Evolutionary conservation across 1,140 invertebrate genomes (phyloP).

Genomic region (Brachionus sp.): DNA sequence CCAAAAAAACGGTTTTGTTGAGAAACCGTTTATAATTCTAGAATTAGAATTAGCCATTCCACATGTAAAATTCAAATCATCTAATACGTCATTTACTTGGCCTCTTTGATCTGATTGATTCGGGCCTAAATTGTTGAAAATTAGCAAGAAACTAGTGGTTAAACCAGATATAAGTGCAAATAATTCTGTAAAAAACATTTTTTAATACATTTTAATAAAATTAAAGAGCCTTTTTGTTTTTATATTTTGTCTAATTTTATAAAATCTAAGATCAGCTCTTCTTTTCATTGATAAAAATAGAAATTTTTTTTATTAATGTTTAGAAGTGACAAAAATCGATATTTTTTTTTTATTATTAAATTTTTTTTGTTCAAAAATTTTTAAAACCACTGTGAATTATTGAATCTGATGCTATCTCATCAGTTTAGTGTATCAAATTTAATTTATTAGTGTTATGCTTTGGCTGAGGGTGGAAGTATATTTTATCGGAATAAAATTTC

Average conservation of each 20-base stretch:
- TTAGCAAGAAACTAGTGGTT: neutral
- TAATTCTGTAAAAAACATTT: neutral
- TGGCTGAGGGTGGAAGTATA: too few relatives aligned
- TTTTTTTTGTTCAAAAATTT: too few relatives aligned
- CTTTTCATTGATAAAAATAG: neutral
- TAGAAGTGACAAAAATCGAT: neutral
- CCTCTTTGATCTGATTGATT: neutral
- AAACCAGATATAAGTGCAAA: neutral
- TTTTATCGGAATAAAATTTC: too few relatives aligned
- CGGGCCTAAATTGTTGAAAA: neutral
- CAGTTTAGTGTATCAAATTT: too few relatives aligned
- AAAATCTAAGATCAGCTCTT: neutral
- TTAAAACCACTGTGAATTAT: too few relatives aligned
- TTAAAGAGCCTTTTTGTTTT: too few relatives aligned
- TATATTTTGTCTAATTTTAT: too few relatives aligned
- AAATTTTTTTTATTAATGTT: neutral
- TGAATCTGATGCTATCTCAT: too few relatives aligned
- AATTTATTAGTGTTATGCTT: too few relatives aligned
- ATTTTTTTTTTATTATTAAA: too few relatives aligned
- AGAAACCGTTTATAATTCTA: constrained; percentile 20
- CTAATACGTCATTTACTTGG: neutral
- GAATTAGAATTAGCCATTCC: neutral
- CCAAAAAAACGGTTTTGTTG: neutral
- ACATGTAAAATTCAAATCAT: constrained; percentile 8
- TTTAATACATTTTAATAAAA: neutral